A percentile compares a stretch with the other conserved stretches of the same genome.
Evolutionary conservation across 1,140 invertebrate species (phyloP).

Genomic region (Eumeta japonica): DNA sequence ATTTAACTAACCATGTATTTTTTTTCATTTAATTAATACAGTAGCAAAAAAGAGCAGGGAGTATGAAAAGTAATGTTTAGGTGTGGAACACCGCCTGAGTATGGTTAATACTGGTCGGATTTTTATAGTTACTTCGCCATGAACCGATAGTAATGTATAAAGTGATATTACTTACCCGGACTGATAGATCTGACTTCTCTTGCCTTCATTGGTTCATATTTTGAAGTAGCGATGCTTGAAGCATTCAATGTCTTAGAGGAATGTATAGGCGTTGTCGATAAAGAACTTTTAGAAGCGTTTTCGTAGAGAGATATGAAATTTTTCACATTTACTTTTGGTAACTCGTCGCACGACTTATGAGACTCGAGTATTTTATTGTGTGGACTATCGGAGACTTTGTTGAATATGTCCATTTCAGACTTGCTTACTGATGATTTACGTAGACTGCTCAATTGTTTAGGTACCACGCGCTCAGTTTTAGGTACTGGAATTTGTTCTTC

Average conservation of each 20-base stretch:
- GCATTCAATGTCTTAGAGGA: too few species aligned
- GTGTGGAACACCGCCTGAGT: too few species aligned
- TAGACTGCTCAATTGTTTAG: slow-evolving; percentile 4
- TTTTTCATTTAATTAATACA: too few species aligned
- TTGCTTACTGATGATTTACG: slow-evolving; percentile 32
- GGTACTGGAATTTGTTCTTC: not conserved
- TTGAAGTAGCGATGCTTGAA: too few species aligned
- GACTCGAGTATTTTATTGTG: slow-evolving; percentile 31
- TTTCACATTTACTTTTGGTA: slow-evolving; percentile 45
- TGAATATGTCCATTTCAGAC: slow-evolving; percentile 52
- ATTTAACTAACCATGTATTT: too few species aligned
- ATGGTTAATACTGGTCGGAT: too few species aligned
- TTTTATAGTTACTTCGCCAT: too few species aligned
- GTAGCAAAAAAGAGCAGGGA: too few species aligned
- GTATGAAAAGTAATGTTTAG: too few species aligned
- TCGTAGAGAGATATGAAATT: slow-evolving; percentile 44
- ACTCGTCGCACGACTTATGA: slow-evolving; percentile 46
- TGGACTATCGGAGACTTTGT: slow-evolving; percentile 20
- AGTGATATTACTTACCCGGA: too few species aligned
- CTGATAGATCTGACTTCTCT: not conserved
- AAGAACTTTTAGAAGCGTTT: slow-evolving; percentile 29
- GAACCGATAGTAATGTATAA: too few species aligned
- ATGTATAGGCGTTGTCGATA: too few species aligned
- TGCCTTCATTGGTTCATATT: slow-evolving; percentile 1
- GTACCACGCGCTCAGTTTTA: not conserved